Percentiles rank a stretch among this genome's conserved stretches.
These are phyloP conservation scores for Ostrea denselamellosa DNA, from an alignment of 1,140 invertebrate species.

Conservation along the genomic window DNA sequence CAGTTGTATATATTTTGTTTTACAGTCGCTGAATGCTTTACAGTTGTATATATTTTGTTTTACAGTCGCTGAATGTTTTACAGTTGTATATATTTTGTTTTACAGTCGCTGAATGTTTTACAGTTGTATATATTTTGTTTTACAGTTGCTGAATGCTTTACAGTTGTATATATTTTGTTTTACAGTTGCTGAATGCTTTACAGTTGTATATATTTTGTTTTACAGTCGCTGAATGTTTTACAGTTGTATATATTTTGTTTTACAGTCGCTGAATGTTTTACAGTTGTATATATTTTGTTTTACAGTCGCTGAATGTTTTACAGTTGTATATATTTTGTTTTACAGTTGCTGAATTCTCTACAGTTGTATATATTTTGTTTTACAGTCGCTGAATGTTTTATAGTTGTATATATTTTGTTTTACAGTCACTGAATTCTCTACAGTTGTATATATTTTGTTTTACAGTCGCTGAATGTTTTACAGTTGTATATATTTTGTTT, in stretches of 20 bases:
- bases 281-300: conserved; percentile 87
- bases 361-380: too few species aligned
- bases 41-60: conserved; percentile 87
- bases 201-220: conserved; percentile 85
- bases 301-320: conserved; percentile 87
- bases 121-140: conserved; percentile 86
- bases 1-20: conserved; percentile 86
- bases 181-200: conserved; percentile 87
- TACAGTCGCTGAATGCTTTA: conserved; percentile 87
- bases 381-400: too few species aligned
- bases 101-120: conserved; percentile 88
- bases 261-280: conserved; percentile 87
- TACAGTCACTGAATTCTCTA: not conserved
- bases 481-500: too few species aligned
- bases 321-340: conserved; percentile 85
- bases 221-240: conserved; percentile 88
- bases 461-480: too few species aligned
- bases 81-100: conserved; percentile 85
- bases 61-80: conserved; percentile 87
- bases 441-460: too few species aligned
- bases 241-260: conserved; percentile 86
- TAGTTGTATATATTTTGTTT: too few species aligned
- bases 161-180: conserved; percentile 87
- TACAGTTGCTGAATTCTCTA: conserved; percentile 88
- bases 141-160: conserved; percentile 87